Percentiles rank a stretch among this genome's conserved stretches.
These are phyloP conservation scores for Dreissena polymorpha DNA, from an alignment of 1,140 invertebrate genomes.

Conservation along the genomic window DNA sequence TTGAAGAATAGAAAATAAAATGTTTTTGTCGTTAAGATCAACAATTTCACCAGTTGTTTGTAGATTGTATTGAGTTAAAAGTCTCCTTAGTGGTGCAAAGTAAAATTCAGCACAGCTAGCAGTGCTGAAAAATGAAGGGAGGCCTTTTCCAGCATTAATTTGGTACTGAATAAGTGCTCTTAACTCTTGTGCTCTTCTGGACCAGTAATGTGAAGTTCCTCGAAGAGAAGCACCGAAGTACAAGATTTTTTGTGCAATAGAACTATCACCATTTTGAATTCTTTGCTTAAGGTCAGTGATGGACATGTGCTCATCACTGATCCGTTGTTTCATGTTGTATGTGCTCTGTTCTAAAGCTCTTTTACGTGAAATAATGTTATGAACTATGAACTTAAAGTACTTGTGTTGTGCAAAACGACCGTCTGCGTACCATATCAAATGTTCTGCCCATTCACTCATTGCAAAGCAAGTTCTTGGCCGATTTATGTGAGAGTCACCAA, in stretches of 20 bases:
- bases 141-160: slow-evolving; percentile 53
- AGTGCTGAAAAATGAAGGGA: slow-evolving; percentile 52
- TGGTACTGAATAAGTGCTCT: slow-evolving; percentile 49
- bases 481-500: slow-evolving; percentile 55
- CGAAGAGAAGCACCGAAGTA: slow-evolving; percentile 48
- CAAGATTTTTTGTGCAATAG: slow-evolving; percentile 50
- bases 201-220: slow-evolving; percentile 51
- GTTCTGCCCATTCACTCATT: slow-evolving; percentile 57
- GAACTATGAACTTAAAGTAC: slow-evolving; percentile 61
- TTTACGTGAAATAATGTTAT: slow-evolving; percentile 58
- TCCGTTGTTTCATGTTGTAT: slow-evolving; percentile 48
- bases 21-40: slow-evolving; percentile 14
- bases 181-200: slow-evolving; percentile 52
- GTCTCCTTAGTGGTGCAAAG: slow-evolving; percentile 39
- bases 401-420: slow-evolving; percentile 55
- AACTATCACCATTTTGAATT: slow-evolving; percentile 41
- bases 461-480: slow-evolving; percentile 39
- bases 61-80: background rate
- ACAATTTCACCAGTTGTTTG: background rate
- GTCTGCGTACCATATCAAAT: slow-evolving; percentile 54
- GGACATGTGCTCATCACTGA: slow-evolving; percentile 51
- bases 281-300: slow-evolving; percentile 38
- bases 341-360: slow-evolving; percentile 21
- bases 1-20: slow-evolving; percentile 18
- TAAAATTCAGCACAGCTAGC: slow-evolving; percentile 57